Evolutionary conservation across 2,888 invertebrate species (phyloP), one percentile per base, ranked within the genome.

Genomic region (Lypha dubia): DNA sequence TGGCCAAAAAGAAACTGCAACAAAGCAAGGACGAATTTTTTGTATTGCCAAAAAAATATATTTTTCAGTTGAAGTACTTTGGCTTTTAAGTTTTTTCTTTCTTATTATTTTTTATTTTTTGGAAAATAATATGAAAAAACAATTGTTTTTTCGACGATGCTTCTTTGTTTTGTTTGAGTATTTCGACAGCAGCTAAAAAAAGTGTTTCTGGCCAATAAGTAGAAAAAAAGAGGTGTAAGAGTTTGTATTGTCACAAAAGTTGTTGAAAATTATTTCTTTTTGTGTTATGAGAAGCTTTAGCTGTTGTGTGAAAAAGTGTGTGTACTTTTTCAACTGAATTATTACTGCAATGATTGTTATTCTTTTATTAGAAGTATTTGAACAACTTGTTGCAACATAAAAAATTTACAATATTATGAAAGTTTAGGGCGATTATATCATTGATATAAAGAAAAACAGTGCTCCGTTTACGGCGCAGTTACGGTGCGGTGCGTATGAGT

Each of bases 11-110:
- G 91, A 89, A 90, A 91, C 90, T 90, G 90, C 89, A 89, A 90
- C 91, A 89, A 89, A 88, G 89, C 91, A 91, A 91, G 90, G 90
- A 90, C 90, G 91, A 90, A 91, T 90, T 89, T 90, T 91, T 91
- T 89, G 65, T 58, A 41, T 49, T 70, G 89, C 89, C 88, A 88
- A 81, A 84, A 79, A 88, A 77, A 58, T 71, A 81, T 84, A 70
- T 86, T 89, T 90, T 90, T 89, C 88, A 86, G 82, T 79, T 83
- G 73, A 85, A 86, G 86, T 84, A 68, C 62, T 79, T 74, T 65
- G 79, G 80, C 58, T 76, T 71, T 71, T 56, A 35, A 38, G 49
- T 60, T 82, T 73, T 58, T 80, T 76, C 53, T 28, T 53, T 77
- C 46, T 77, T 74, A 75, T 20, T 81, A 60, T 70, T 79, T 62